Conservation (phyloP, 2,797 vertebrate genomes). For the Peromyscus attwateri region DNA sequence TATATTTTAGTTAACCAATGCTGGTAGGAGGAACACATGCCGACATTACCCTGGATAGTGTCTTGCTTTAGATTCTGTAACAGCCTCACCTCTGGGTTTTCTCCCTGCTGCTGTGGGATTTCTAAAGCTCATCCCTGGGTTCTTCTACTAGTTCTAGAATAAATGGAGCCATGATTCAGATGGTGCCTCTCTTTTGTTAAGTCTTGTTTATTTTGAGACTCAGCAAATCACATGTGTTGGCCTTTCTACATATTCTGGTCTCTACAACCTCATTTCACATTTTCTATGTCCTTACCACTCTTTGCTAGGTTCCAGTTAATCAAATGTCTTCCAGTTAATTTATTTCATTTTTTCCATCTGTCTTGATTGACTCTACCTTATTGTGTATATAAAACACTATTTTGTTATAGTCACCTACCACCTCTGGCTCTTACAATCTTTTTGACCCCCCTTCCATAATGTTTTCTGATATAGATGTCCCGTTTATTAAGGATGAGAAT, state of each 20-base stretch:
- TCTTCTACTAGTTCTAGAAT: slow-evolving; percentile 18
- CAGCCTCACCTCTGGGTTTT: background rate
- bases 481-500: background rate
- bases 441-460: background rate
- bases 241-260: background rate
- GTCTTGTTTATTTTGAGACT: background rate
- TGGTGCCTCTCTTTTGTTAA: background rate
- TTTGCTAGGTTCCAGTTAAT: background rate
- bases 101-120: background rate
- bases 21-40: background rate
- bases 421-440: background rate
- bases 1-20: slow-evolving; percentile 24
- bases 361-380: background rate
- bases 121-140: background rate
- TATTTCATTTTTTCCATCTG: background rate
- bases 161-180: background rate
- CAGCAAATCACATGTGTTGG: rapidly evolving
- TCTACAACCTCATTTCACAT: background rate
- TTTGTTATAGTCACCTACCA: too few relatives aligned
- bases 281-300: background rate
- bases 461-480: background rate
- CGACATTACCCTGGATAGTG: background rate
- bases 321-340: background rate
- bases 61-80: background rate
- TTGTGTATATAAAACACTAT: background rate